These are phyloP conservation scores for Sebastes minor DNA, from an alignment of 2,797 vertebrate genomes.

Conservation along the genomic window DNA sequence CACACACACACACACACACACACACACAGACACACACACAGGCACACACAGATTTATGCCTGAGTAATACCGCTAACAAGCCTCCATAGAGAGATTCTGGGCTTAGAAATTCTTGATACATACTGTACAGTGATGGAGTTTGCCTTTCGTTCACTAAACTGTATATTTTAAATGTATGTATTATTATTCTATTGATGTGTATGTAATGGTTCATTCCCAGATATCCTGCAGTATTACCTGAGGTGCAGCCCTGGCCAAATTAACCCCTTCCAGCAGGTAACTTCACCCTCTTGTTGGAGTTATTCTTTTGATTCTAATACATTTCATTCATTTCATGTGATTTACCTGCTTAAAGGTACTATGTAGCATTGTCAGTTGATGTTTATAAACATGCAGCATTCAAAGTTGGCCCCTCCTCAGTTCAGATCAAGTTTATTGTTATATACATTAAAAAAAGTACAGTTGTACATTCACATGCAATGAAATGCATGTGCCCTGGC, in stretches of 20 bases:
- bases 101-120: not conserved
- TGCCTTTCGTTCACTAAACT: not conserved
- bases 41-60: not conserved
- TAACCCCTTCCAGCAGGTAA: conserved; percentile 97
- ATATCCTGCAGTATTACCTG: conserved; percentile 93
- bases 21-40: not conserved
- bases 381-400: not conserved
- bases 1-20: not conserved
- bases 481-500: too few relatives aligned
- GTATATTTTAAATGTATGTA: not conserved
- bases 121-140: not conserved
- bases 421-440: too few relatives aligned
- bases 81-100: not conserved
- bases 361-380: not conserved
- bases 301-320: not conserved
- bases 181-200: not conserved
- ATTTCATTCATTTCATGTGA: not conserved
- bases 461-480: too few relatives aligned
- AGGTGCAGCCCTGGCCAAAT: conserved; percentile 86
- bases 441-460: too few relatives aligned
- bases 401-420: not conserved
- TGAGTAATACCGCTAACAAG: not conserved
- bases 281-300: not conserved
- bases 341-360: not conserved
- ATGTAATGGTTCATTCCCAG: conserved; percentile 68